Conservation (phyloP, 2,113 vertebrate genomes). For the Mastomys coucha region DNA sequence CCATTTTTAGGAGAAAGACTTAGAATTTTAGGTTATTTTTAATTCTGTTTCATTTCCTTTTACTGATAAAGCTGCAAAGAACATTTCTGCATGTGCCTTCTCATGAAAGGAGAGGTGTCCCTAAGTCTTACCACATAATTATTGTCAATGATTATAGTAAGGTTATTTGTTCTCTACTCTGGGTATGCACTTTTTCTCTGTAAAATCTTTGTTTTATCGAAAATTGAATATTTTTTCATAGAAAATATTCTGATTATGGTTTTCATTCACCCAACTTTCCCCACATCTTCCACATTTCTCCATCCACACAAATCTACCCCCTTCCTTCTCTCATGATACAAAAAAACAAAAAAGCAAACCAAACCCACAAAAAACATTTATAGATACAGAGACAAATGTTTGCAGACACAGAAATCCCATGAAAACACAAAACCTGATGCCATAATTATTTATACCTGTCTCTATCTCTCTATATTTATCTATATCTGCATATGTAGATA, state of each 20-base stretch:
- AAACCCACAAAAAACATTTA: background rate
- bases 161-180: background rate
- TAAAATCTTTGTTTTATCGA: background rate
- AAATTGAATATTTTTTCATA: background rate
- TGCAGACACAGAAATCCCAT: background rate
- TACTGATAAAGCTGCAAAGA: background rate
- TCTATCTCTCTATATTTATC: too few relatives aligned
- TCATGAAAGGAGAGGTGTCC: background rate
- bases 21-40: background rate
- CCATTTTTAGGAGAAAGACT: slow-evolving; percentile 1
- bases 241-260: background rate
- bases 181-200: background rate
- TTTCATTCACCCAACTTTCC: background rate
- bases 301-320: background rate
- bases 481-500: too few relatives aligned
- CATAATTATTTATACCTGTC: too few relatives aligned
- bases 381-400: background rate
- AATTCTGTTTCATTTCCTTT: background rate
- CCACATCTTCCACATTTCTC: background rate
- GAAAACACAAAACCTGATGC: background rate
- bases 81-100: background rate
- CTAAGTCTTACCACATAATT: background rate
- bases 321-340: background rate
- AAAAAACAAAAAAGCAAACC: background rate
- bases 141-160: background rate